Percentiles rank a stretch among this genome's conserved stretches.
Evolutionary conservation across 1,140 invertebrate genomes (phyloP).

Genomic region (Cataglyphis hispanica): DNA sequence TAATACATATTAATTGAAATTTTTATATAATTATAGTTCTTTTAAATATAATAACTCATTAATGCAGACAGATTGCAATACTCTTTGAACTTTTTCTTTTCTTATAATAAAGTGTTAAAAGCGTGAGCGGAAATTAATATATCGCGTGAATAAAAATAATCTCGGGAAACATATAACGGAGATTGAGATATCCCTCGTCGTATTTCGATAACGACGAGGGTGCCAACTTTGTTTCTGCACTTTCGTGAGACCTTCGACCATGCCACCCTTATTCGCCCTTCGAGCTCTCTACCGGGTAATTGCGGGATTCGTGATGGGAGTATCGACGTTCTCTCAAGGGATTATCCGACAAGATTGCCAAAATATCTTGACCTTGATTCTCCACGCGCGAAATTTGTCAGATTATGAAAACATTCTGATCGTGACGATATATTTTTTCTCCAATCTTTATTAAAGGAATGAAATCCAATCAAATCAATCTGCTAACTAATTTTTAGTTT

Average conservation of each 20-base stretch:
- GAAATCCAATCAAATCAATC: background rate
- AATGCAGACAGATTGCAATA: background rate
- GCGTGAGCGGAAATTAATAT: slow-evolving; percentile 11
- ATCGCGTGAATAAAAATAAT: slow-evolving; percentile 19
- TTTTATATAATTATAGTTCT: background rate
- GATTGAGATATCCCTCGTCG: slow-evolving; percentile 26
- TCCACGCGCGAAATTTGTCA: background rate
- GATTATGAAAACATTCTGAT: background rate
- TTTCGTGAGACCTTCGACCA: slow-evolving; percentile 31
- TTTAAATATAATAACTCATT: background rate
- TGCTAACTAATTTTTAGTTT: background rate
- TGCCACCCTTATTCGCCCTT: slow-evolving; percentile 15
- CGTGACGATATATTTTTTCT: background rate
- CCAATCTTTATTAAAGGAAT: background rate
- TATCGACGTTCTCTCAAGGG: slow-evolving; percentile 15
- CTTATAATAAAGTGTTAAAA: background rate
- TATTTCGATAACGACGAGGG: slow-evolving; percentile 41
- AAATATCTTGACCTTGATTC: slow-evolving; percentile 23
- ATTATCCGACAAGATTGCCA: slow-evolving; percentile 18
- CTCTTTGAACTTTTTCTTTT: background rate
- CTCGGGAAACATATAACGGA: background rate
- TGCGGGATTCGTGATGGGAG: slow-evolving; percentile 12
- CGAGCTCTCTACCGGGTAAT: slow-evolving; percentile 1
- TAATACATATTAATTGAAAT: slow-evolving; percentile 28
- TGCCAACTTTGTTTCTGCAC: slow-evolving; percentile 43